Base-by-base conservation (phyloP, 2,113 vertebrate species). In the Lophius piscatorius region DNA sequence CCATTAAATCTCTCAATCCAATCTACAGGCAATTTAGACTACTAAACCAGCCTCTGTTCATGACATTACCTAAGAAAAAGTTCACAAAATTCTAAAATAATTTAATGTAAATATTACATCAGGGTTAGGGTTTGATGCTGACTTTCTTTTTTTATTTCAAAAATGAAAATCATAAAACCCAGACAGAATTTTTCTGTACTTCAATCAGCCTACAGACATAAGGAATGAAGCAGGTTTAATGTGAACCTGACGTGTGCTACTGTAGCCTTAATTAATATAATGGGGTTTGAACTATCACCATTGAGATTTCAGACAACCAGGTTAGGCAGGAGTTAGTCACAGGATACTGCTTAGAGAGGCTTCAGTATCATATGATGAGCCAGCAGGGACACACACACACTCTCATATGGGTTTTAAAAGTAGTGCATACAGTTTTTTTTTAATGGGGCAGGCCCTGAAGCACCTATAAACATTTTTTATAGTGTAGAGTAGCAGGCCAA, bases 301-400 rank as follows among this genome's bases (percentile, higher is more conserved):
- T 52, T 48, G 52, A 68, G 63, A 41, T 70, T 39, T 63, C 54
- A 5, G 22, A 49, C 40, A 20, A 6, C 38, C 8, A 34, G 51
- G 14, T 50, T 47, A 50, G 47, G 58, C 70, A 71, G 66, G 51
- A 80, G 56, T 42, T 64, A 61, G 80, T 87, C 88, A 84, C 74
- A 81, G 55, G 82, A 82, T 71, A 40, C 35, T 8, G 80, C 78
- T 73, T 70, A 5, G 58, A 70, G 80, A 76, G 28, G 13, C 39
- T 60, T 58, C 6, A 9, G 38, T 42, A 72, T 85, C 81, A 82
- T 78, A 69, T 86, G 84, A 82, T 63, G 57, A 12, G 12, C 39
- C 58, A 66, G 33, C 31, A 40, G 66, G 46, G 18, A 78, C 66
- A 81, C 70, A 55, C 56, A 65, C 20, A 52, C 64, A 41, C 47